Base-by-base conservation (phyloP, 1,140 invertebrate species). In the Chironomus striatipennis region DNA sequence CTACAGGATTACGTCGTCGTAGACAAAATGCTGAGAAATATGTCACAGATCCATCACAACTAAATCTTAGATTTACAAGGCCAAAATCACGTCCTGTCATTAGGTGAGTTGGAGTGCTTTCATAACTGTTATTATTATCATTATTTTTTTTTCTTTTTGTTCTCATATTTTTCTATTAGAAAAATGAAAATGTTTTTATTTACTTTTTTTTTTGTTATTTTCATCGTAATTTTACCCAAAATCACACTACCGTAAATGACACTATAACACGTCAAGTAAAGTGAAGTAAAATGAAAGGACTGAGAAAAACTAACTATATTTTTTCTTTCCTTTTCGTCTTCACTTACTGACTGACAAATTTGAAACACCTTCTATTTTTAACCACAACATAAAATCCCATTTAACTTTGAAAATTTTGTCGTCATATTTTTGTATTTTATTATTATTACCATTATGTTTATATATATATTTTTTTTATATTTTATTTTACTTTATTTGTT, bases 21-120 rank as follows among this genome's bases (percentile, higher is more conserved):
- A 84, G 91, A 15, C 86, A 88, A 75, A 86, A 86, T 15, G 84
- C 84, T 72, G 90, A 92, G 75, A 92, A 93, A 79, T 92, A 92
- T 81, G 89, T 91, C 0, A 87, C 88, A 5, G 90, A 93, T 81
- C 87, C 88, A 64, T 86, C 88, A 24, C 90, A 93, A 79, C 83
- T 92, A 75, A 90, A 90, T 78, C 82, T 93, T 73, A 83, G 90
- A 47, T 93, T 92, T 83, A 87, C 88, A 79, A 85, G 90, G 75
- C 88, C 90, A 17, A 83, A 86, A 76, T 77, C 80, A 20, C 82
- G 87, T 18, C 76, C 76, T 8, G 77, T 77, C 12, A 81, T 76
- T 74, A 76, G 81, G 81, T 82, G 77, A 74, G 75, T 42, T 15
- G 20, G 24, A 34, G 24, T 34, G 5, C 24, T 2, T 34, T 34